Percentiles rank a stretch among this genome's conserved stretches.
Conservation (phyloP, 1,140 invertebrate genomes). For the Atta texana region DNA sequence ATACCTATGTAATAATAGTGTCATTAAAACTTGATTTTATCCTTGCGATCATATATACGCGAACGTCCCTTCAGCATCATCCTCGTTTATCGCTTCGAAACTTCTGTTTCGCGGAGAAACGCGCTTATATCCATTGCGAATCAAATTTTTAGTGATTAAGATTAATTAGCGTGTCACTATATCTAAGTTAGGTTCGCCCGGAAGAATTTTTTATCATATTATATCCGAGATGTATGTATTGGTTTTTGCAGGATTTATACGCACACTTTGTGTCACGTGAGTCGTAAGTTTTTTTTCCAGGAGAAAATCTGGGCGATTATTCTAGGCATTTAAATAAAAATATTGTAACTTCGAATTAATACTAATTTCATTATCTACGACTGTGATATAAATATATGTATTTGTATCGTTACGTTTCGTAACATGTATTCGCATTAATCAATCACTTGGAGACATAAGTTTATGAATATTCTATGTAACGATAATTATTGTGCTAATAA, state of each 20-base stretch:
- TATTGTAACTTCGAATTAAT: constrained; percentile 61
- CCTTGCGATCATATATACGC: constrained; percentile 27
- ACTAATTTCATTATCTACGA: constrained; percentile 73
- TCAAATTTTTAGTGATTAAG: constrained; percentile 48
- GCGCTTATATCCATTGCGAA: constrained; percentile 52
- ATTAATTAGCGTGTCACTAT: constrained; percentile 41
- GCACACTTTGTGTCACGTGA: constrained; percentile 35
- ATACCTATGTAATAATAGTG: constrained; percentile 39
- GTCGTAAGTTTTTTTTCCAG: constrained; percentile 22
- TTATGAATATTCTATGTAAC: constrained; percentile 71
- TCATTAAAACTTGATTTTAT: constrained; percentile 57
- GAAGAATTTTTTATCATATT: constrained; percentile 44
- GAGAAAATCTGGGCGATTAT: constrained; percentile 26
- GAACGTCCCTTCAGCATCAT: constrained; percentile 30
- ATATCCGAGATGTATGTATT: constrained; percentile 3
- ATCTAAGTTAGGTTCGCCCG: constrained; percentile 38
- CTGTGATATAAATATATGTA: constrained; percentile 78
- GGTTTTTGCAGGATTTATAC: constrained; percentile 38
- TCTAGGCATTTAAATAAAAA: constrained; percentile 51
- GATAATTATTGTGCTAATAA: constrained; percentile 72
- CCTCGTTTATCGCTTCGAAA: constrained; percentile 14
- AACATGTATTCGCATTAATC: constrained; percentile 70
- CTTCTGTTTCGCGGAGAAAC: constrained; percentile 33
- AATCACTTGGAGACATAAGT: constrained; percentile 72
- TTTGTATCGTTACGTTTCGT: constrained; percentile 76